A percentile compares a stretch with the other conserved stretches of the same genome.
Evolutionary conservation across 2,113 vertebrate species (phyloP).

Genomic region (Coptodon bakossiorum): DNA sequence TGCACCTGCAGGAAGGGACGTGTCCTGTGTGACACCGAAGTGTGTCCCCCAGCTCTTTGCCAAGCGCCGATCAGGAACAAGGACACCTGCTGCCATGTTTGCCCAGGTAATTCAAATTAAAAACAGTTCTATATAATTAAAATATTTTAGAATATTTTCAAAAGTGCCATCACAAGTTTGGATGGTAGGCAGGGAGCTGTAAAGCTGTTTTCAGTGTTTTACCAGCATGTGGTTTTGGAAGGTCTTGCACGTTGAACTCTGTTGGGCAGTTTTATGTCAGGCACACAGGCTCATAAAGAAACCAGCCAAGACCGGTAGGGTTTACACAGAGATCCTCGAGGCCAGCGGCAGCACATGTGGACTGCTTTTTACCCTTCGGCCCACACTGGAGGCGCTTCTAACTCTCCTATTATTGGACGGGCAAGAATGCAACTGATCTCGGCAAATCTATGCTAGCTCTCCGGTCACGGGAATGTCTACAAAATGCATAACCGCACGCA

Average conservation of each 20-base stretch:
- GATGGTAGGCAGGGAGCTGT: background rate
- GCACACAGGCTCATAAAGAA: constrained; percentile 59
- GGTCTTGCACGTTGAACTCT: constrained; percentile 20
- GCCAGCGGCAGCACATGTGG: constrained; percentile 49
- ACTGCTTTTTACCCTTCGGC: background rate
- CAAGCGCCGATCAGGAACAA: constrained; percentile 65
- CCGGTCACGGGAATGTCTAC: background rate
- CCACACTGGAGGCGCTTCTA: background rate
- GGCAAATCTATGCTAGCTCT: background rate
- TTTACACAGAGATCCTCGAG: constrained; percentile 31
- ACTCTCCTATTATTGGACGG: background rate
- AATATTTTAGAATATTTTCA: background rate
- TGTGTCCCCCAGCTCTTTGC: constrained; percentile 77
- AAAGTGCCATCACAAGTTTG: background rate
- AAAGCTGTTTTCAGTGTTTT: constrained; percentile 22
- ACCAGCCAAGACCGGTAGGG: constrained; percentile 47
- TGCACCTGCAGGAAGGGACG: constrained; percentile 77
- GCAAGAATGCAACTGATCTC: constrained; percentile 14
- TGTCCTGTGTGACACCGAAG: constrained; percentile 75
- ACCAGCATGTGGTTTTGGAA: constrained; percentile 52
- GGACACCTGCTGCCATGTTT: constrained; percentile 73
- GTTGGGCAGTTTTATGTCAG: constrained; percentile 53
- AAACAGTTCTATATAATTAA: background rate
- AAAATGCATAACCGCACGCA: background rate
- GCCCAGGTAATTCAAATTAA: constrained; percentile 62